These are phyloP conservation scores for Lycaon pictus DNA, from an alignment of 2,113 vertebrate genomes.

Conservation along the genomic window DNA sequence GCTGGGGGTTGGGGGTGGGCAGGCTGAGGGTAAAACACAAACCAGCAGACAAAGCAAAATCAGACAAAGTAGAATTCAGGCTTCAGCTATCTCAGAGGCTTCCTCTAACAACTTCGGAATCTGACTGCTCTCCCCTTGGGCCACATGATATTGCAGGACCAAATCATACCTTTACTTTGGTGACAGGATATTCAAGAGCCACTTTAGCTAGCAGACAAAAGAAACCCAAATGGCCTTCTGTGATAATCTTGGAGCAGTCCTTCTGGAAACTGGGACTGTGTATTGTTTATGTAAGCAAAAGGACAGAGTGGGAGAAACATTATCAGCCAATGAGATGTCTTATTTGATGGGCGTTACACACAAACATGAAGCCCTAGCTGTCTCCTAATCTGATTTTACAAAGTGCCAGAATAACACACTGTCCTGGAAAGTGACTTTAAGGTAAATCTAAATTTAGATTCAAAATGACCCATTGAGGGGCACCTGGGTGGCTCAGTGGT, in stretches of 20 bases:
- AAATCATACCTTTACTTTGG: background rate
- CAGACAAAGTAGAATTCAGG: background rate
- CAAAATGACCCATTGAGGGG: background rate
- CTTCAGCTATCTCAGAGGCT: background rate
- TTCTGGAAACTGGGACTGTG: background rate
- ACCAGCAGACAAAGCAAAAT: background rate
- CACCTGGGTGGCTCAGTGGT: too few species aligned
- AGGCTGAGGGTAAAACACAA: background rate
- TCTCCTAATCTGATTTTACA: background rate
- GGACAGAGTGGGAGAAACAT: background rate
- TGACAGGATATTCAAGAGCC: background rate
- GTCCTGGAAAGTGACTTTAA: conserved; percentile 40
- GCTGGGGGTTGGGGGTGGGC: background rate
- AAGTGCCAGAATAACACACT: background rate
- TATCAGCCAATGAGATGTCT: background rate
- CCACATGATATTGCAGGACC: background rate
- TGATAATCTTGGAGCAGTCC: background rate
- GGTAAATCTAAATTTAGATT: background rate
- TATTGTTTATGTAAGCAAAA: conserved; percentile 17
- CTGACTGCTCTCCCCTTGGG: background rate
- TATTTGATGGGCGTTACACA: conserved; percentile 4
- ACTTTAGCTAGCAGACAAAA: conserved; percentile 13
- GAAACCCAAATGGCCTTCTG: conserved; percentile 26
- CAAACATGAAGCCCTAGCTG: background rate
- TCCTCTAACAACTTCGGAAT: background rate